Base-by-base conservation (phyloP, 2,888 invertebrate species). In the Epicampocera succincta region DNA sequence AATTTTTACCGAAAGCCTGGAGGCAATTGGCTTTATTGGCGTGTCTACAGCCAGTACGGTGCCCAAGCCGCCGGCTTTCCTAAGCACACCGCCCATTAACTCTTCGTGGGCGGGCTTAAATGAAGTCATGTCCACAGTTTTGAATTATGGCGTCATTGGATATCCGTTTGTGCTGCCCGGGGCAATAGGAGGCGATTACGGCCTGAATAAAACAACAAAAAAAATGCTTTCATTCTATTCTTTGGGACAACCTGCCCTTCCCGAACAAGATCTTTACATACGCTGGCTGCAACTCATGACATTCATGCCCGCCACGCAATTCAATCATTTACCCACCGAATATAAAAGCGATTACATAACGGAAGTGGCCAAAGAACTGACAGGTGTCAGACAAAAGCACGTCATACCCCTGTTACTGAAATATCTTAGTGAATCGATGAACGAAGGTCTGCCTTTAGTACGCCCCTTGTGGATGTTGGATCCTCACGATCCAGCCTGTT, bases 151-250 rank as follows among this genome's bases (percentile, higher is more conserved):
- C 0, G 93, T 98, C 21, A 94, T 97, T 63, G 99, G 99, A 0
- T 98, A 96, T 90, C 98, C 98, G 0, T 98, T 98, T 86, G 93
- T 98, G 52, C 94, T 98, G 92, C 97, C 98, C 0, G 98, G 98
- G 0, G 96, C 98, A 4, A 96, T 99, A 0, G 99, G 99, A 0
- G 99, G 98, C 0, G 97, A 97, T 86, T 95, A 95, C 50, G 93
- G 94, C 61, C 92, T 94, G 83, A 93, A 94, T 2, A 86, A 85
- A 1, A 83, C 87, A 3, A 78, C 87, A 12, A 92, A 93, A 1
- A 91, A 90, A 86, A 90, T 91, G 89, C 81, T 89, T 8, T 88
- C 93, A 17, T 93, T 93, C 78, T 93, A 92, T 87, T 89, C 92
- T 83, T 92, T 92, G 61, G 92, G 90, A 77, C 92, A 93, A 69